phyloP scores from a whole-genome alignment of 2,113 vertebrate genomes.

The Vulpes vulpes region DNA sequence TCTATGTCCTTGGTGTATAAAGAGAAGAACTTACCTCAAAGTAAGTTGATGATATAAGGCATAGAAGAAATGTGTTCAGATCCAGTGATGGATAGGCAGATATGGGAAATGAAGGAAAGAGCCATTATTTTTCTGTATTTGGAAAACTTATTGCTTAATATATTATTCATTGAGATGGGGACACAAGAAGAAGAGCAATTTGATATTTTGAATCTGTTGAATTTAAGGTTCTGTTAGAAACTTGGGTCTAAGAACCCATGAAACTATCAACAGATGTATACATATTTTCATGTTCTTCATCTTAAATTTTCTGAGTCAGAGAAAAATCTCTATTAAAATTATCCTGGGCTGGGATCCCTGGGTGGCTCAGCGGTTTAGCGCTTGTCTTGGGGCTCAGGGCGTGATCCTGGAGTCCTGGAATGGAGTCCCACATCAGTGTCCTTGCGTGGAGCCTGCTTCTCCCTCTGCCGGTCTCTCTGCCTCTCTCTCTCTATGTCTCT shows the following conservation, averaged over 20 bases:
- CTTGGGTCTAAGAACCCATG: background rate
- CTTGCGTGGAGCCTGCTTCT: too few species aligned
- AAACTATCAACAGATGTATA: too few species aligned
- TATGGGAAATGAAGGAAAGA: background rate
- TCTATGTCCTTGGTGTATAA: background rate
- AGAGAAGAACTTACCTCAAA: constrained; percentile 10
- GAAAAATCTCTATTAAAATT: background rate
- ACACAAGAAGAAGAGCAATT: background rate
- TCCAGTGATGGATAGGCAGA: background rate
- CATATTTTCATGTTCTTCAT: background rate
- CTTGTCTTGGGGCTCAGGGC: too few species aligned
- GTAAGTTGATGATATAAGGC: background rate
- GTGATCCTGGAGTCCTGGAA: too few species aligned
- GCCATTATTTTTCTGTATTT: background rate
- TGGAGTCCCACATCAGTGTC: too few species aligned
- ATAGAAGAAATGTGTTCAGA: background rate
- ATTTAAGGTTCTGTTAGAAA: background rate
- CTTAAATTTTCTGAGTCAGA: background rate
- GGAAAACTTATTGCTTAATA: background rate
- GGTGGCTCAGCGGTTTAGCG: too few species aligned
- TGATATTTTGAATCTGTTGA: background rate
- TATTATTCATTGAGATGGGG: background rate
- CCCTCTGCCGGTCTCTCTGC: too few species aligned
- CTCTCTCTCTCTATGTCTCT: too few species aligned
- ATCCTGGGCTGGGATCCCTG: too few species aligned